Evolutionary conservation across 1,140 invertebrate genomes (phyloP), one percentile per base, ranked within the genome.

Genomic region (Whitmania pigra): DNA sequence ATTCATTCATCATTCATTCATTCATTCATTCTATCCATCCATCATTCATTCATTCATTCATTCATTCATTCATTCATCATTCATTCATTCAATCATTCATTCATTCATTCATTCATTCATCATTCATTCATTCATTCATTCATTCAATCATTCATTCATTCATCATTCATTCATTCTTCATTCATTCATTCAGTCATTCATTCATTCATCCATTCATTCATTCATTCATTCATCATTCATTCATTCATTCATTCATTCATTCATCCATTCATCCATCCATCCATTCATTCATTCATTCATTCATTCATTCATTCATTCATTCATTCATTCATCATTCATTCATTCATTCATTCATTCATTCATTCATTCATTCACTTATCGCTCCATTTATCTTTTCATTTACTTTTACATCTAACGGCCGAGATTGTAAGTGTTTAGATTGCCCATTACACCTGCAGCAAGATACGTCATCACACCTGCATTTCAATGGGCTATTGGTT

Each of bases 311-410:
- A n/a, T n/a, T n/a, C n/a, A n/a, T n/a, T n/a, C n/a, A n/a, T n/a
- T 60, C 55, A 60, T 22, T 60, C n/a, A 60, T 60, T 60, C 27
- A 17, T 60, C 27, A 17, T 60, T 60, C 17, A 5, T 60, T 60
- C 55, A 17, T 60, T 17, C 55, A 60, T 60, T 17, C 17, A 27
- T 60, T n/a, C 9, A 7, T 13, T 63, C 57, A 63, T 25, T 17
- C 57, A 63, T 22, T 63, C 57, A 63, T 25, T 63, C 22, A 63
- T 63, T 63, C 29, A 13, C 15, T n/a, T 63, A 63, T 63, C 29
- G 22, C 6, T 63, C 29, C 57, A 63, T 63, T 63, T 31, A 63
- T 63, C 29, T 63, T 22, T 63, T 63, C 57, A 63, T 63, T 63
- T 18, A 63, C 18, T 63, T 31, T 25, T 63, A 11, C 20, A 63